Evolutionary conservation across 2,797 vertebrate species (phyloP).

Genomic region (Typhlichthys subterraneus): DNA sequence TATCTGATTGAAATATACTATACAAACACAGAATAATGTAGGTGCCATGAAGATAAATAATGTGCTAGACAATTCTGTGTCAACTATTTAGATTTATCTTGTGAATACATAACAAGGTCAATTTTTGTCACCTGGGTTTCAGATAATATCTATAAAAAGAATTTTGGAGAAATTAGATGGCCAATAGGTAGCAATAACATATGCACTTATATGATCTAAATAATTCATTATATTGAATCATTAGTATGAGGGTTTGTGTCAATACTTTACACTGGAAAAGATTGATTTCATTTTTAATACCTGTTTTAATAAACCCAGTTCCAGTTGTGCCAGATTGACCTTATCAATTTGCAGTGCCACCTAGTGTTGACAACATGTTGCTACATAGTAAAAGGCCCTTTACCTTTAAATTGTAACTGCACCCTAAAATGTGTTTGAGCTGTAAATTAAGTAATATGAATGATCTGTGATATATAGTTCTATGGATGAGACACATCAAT

Average conservation of each 20-base stretch:
- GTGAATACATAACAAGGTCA: conserved; percentile 59
- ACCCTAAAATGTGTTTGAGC: no score
- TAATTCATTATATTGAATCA: conserved; percentile 15
- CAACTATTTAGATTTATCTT: conserved; percentile 48
- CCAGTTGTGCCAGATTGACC: conserved; percentile 32
- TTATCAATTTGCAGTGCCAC: conserved; percentile 42
- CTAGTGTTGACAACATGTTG: conserved; percentile 52
- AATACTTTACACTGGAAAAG: conserved; percentile 8
- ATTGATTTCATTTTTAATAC: no score
- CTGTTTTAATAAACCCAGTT: not conserved
- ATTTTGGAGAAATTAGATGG: conserved; percentile 58
- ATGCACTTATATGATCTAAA: conserved; percentile 40
- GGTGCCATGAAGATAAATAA: conserved; percentile 36
- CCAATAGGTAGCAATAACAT: conserved; percentile 21
- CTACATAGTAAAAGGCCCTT: no score
- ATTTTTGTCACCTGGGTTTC: conserved; percentile 56
- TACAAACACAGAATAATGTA: conserved; percentile 40
- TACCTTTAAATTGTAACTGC: no score
- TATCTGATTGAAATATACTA: conserved; percentile 46
- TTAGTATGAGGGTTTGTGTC: conserved; percentile 10
- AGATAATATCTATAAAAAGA: conserved; percentile 48
- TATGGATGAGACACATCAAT: no score
- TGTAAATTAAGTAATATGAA: no score
- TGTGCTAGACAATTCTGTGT: conserved; percentile 24
- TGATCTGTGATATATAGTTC: no score